Base-by-base conservation (phyloP, 2,113 vertebrate species). In the Sorex fumeus region DNA sequence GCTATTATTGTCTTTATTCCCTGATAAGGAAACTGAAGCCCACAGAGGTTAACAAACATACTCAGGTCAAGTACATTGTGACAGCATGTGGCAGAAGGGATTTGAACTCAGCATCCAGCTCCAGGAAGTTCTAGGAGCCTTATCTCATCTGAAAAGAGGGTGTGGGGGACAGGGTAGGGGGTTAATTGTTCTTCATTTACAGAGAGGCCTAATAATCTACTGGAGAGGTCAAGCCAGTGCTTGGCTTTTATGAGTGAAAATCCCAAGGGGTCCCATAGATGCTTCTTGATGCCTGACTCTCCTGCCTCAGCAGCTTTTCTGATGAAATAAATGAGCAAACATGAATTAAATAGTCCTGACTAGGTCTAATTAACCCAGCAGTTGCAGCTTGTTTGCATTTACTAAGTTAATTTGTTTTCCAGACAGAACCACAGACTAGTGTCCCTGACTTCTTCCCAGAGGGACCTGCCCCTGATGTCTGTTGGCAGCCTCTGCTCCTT, bases 401-500 rank as follows among this genome's bases (percentile, higher is more conserved):
- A 79, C 83, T 34, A 34, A 93, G 90, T 95, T 96, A 97, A 96
- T 96, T 96, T 28, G 16, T 93, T 96, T 95, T 96, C 96, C 93
- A 97, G 94, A 96, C 96, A 94, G 95, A 96, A 91, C 96, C 91
- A 93, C 92, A 95, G 90, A 71, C 88, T 88, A 90, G 76, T 40
- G 86, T 92, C 91, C 88, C 84, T 84, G 80, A 62, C 76, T 92
- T 86, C 69, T 86, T 62, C 69, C 88, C 21, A 64, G 62, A 15
- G 62, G 64, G 80, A 71, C 89, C 57, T n/a, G 8, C 84, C 79
- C 91, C 43, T 2, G 3, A 94, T 84, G 84, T 50, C 86, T 77
- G 81, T 15, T 25, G 5, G 78, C 74, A 30, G 47, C 64, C 47
- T 47, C 25, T 15, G 70, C 69, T 25, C 45, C 57, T 1, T 64